Conservation (phyloP, 2,797 vertebrate genomes). For the Austrolebias charrua region DNA sequence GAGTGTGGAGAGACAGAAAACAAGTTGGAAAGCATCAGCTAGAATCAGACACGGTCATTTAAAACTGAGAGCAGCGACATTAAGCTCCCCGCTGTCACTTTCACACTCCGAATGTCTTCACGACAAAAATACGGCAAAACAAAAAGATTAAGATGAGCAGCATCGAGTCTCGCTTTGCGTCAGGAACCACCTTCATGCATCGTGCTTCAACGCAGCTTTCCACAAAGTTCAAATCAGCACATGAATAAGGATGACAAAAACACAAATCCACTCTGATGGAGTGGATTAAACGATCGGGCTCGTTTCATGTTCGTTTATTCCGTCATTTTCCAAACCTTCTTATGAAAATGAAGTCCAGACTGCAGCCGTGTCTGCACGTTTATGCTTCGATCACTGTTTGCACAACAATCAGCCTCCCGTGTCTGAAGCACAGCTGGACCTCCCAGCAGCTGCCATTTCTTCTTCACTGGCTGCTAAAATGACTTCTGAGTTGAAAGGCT, state of each 20-base stretch:
- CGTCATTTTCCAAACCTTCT: background rate
- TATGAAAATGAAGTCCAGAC: background rate
- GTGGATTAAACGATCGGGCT: background rate
- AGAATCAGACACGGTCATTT: constrained; percentile 26
- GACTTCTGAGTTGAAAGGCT: constrained; percentile 1
- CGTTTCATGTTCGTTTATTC: too few relatives aligned
- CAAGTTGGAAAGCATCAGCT: constrained; percentile 5
- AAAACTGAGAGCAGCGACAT: constrained; percentile 9
- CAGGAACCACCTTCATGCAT: background rate
- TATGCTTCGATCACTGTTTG: background rate
- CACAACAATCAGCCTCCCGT: constrained; percentile 1
- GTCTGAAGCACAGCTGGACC: constrained; percentile 13
- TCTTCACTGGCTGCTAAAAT: constrained; percentile 11
- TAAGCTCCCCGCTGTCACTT: constrained; percentile 12
- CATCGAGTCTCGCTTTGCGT: background rate
- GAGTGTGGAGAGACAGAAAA: constrained; percentile 21
- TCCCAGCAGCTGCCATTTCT: constrained; percentile 7
- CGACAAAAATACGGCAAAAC: background rate
- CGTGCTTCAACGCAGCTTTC: background rate
- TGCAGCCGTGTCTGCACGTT: background rate
- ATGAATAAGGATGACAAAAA: background rate
- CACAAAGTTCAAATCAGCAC: background rate
- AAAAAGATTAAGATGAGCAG: background rate
- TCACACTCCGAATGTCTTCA: constrained; percentile 9
- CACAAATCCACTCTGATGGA: background rate